Evolutionary conservation across 1,140 invertebrate genomes (phyloP), one percentile per base, ranked within the genome.

Genomic region (Triops longicaudatus): DNA sequence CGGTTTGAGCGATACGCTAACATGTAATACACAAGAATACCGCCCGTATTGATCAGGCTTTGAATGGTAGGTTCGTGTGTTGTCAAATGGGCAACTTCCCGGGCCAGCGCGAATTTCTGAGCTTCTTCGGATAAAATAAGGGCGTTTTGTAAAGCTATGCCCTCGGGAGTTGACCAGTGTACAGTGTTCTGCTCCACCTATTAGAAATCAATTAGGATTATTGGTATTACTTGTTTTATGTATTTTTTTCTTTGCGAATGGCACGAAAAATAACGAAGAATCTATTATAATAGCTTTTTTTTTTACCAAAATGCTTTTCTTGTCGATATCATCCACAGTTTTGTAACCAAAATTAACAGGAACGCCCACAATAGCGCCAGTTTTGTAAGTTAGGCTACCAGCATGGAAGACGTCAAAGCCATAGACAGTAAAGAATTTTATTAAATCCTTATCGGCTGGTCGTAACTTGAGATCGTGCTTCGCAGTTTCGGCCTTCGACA

Each of bases 51-150:
- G 80, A 86, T 87, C 5, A 84, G 73, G 3, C 85, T 87, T 80
- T 88, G 87, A 72, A 87, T 81, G 17, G 87, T 81, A 9, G 89
- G 80, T 79, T 88, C 86, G 73, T 86, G 82, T 10, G 87, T 88
- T 75, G 89, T 83, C 12, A 86, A 82, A 81, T 87, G 85, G 75
- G 89, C 81, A 72, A 94, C 87, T 85, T 93, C 89, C 78, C 89
- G 86, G 75, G 91, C 92, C 27, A 94, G 88, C 12, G 88, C 92
- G 86, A 92, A 94, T 77, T 91, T 87, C 81, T 93, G 88, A 6
- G 91, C 91, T 72, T 91, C 88, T 72, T 92, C 89, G 11, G 90
- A 89, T 1, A 94, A 80, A 1, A 92, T 81, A 17, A 93, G 80
- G 1, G 91, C 87, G 3, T 91, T 82, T 41, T 89, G 81, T 17